Base-by-base conservation (phyloP, 2,888 invertebrate species). In the Hypena proboscidalis region DNA sequence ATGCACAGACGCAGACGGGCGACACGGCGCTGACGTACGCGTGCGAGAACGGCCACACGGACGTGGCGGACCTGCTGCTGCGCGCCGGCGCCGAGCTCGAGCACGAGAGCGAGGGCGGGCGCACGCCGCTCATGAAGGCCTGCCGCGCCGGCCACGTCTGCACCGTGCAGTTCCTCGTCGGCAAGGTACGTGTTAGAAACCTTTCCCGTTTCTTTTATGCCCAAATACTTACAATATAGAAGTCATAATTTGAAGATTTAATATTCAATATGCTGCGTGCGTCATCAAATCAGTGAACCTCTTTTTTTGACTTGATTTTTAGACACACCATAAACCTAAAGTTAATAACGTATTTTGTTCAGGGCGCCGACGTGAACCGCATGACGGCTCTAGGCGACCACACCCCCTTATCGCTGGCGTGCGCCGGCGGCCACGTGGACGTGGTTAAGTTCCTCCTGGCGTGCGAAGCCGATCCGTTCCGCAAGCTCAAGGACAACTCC, bases 101-200 rank as follows among this genome's bases (percentile, higher is more conserved):
- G 87, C 98, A 98, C 87, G 97, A 98, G 90, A 97, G 97, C 29
- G 99, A 99, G 86, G 99, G 98, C 50, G 99, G 99, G 3, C 93
- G 98, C 69, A 99, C 99, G 54, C 98, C 99, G 31, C 90, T 99
- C 74, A 99, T 99, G 99, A 99, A 99, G 90, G 99, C 99, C 14
- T 98, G 98, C 63, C 94, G 99, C 60, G 98, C 98, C 8, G 99
- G 99, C 0, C 98, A 99, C 85, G 90, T 97, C 38, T 97, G 97
- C 87, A 98, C 99, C 56, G 98, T 99, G 63, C 97, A 98, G 92
- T 98, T 97, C 92, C 94, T 99, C 51, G 95, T 99, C 60, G 94
- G 95, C 41, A 97, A 97, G 85, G 88, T 85, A 82, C 94, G 94
- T 17, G 1, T 10, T 7, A 53, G 3, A 29, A 10, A 8, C 1